Percentiles rank a stretch among this genome's conserved stretches.
Conservation (phyloP, 2,888 invertebrate genomes). For the Campoplex capitator region DNA sequence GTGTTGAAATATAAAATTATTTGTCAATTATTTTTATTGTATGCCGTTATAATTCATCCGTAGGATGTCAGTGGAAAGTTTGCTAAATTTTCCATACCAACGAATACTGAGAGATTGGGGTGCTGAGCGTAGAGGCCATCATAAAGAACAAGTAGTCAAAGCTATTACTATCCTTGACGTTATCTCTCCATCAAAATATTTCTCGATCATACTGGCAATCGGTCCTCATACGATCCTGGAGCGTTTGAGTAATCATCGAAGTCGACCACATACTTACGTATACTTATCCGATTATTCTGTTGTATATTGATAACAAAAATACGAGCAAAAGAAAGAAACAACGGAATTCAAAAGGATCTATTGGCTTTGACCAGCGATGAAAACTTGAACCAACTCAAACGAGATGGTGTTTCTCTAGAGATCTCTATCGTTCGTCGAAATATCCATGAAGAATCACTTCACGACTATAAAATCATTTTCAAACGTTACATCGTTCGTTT, state of each 20-base stretch:
- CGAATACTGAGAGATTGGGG: not conserved
- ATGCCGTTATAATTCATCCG: no score
- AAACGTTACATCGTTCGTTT: not conserved
- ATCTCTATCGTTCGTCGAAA: not conserved
- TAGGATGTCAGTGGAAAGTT: not conserved
- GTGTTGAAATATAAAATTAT: not conserved
- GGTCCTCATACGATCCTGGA: slow-evolving; percentile 57
- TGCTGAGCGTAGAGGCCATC: not conserved
- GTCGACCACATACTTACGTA: slow-evolving; percentile 34
- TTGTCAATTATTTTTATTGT: not conserved
- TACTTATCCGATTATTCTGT: slow-evolving; percentile 15
- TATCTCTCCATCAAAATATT: slow-evolving; percentile 28
- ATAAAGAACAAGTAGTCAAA: slow-evolving; percentile 10
- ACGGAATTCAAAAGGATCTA: not conserved
- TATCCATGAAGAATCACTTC: not conserved
- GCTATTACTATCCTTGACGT: slow-evolving; percentile 42
- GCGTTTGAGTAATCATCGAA: slow-evolving; percentile 61
- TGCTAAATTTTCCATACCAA: not conserved
- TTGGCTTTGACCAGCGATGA: not conserved
- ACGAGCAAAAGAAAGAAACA: not conserved
- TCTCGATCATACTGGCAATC: slow-evolving; percentile 47
- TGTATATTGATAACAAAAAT: not conserved
- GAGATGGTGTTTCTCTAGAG: not conserved
- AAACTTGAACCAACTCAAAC: not conserved
- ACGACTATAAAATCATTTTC: not conserved